These are phyloP conservation scores for Drosophila robusta DNA, from an alignment of 2,888 invertebrate species.

Conservation along the genomic window DNA sequence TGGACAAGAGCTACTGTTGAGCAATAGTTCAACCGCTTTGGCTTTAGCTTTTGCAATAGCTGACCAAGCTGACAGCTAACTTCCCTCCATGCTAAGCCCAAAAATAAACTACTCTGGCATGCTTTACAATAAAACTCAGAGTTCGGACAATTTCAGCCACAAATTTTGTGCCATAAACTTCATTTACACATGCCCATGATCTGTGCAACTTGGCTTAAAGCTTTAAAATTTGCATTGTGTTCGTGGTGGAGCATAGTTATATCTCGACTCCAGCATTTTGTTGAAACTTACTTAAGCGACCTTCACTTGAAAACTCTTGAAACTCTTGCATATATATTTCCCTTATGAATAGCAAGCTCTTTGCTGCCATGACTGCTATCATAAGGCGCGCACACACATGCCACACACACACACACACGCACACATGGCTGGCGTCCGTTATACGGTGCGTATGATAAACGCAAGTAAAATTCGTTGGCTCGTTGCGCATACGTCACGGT, in stretches of 20 bases:
- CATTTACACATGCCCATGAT: conserved; percentile 20
- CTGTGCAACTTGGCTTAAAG: conserved; percentile 6
- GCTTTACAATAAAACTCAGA: background rate
- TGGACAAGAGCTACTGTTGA: background rate
- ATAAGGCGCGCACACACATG: conserved; percentile 16
- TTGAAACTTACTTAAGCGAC: conserved; percentile 69
- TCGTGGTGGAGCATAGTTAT: conserved; percentile 13
- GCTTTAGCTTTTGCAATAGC: conserved; percentile 11
- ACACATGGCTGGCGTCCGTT: conserved; percentile 13
- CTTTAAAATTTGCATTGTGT: conserved; percentile 20
- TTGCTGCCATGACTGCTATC: conserved; percentile 26
- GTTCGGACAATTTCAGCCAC: background rate
- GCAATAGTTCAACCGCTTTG: background rate
- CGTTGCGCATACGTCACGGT: conserved; percentile 72
- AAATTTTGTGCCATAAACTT: conserved; percentile 11
- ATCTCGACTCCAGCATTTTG: conserved; percentile 43
- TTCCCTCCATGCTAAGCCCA: background rate
- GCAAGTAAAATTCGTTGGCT: conserved; percentile 59
- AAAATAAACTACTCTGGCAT: background rate
- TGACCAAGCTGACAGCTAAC: conserved; percentile 2
- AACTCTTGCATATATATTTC: conserved; percentile 52
- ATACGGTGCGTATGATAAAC: conserved; percentile 69
- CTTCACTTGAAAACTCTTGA: conserved; percentile 57
- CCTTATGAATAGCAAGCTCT: conserved; percentile 47
- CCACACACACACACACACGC: conserved; percentile 10